Base-by-base conservation (phyloP, 2,888 invertebrate genomes). In the Eristalis pertinax region DNA sequence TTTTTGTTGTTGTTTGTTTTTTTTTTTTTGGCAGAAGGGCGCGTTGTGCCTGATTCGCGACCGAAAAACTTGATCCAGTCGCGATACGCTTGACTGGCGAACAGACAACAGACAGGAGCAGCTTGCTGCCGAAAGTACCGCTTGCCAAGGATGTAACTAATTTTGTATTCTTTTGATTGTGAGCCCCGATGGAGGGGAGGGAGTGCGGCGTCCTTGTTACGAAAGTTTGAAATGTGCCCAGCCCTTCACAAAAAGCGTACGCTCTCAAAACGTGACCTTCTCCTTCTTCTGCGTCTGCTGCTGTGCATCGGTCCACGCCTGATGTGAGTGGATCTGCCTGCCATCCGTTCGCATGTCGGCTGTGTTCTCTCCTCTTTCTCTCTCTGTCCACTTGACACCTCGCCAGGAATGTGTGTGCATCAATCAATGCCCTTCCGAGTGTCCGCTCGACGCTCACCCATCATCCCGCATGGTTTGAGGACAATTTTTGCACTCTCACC, bases 1-100 rank as follows among this genome's bases (percentile, higher is more conserved):
- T 29, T 35, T 78, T 11, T 38, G 19, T 38, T 22, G 19, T 32
- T 29, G 26, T 78, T 11, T 38, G 19, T 38, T 22, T 15, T 32
- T 56, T 69, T 26, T 26, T 43, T 43, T 43, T 43, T n/a, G 43
- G 43, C 43, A 43, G 43, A 43, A 13, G 10, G 19, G 38, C 8
- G 22, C 43, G 15, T 24, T 24, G 58, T 32, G 56, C 41, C 15
- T 67, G 67, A 76, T 76, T 82, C 43, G 58, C 65, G 43, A 77
- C n/a, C 50, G 22, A 74, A 82, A 82, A 86, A 50, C 85, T 86
- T 78, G 85, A 82, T 86, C 82, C 77, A 82, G 63, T 69, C 63
- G 67, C 38, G 38, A 26, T 10, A 81, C 70, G 56, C 69, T 73
- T 74, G 80, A 67, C 70, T 75, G 64, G 24, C n/a, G 15, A 78